These are phyloP conservation scores for Chrysochloris asiatica DNA, from an alignment of 2,113 vertebrate species.

Conservation along the genomic window DNA sequence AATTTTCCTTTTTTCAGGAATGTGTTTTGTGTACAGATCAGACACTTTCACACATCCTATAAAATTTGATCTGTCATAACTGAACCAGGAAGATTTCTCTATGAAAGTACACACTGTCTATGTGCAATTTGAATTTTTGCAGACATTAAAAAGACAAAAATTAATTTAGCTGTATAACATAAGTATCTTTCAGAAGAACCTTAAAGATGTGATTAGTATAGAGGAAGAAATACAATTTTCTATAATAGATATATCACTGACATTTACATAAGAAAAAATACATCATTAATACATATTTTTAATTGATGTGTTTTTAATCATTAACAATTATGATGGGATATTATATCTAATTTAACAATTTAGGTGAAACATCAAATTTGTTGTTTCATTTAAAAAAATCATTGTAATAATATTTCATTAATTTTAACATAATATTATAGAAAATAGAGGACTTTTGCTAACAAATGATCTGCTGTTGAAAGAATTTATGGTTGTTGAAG, in stretches of 20 bases:
- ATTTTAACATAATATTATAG: neutral
- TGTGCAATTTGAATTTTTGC: conserved; percentile 63
- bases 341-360: neutral
- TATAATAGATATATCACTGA: neutral
- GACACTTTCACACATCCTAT: neutral
- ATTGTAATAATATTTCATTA: neutral
- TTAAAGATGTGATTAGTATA: neutral
- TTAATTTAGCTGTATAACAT: conserved; percentile 5
- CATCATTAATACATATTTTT: neutral
- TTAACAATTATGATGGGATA: neutral
- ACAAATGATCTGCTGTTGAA: neutral
- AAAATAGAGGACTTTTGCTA: neutral
- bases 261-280: neutral
- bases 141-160: conserved; percentile 30
- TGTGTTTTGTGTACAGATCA: conserved; percentile 39
- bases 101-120: neutral
- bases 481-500: fast-evolving
- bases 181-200: neutral
- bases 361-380: neutral
- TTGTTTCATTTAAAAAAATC: neutral
- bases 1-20: neutral
- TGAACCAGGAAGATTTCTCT: conserved; percentile 12
- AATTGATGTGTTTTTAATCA: neutral
- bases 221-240: neutral
- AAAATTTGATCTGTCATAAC: conserved; percentile 34